phyloP scores from a whole-genome alignment of 2,113 vertebrate species.

The Mesocricetus auratus region DNA sequence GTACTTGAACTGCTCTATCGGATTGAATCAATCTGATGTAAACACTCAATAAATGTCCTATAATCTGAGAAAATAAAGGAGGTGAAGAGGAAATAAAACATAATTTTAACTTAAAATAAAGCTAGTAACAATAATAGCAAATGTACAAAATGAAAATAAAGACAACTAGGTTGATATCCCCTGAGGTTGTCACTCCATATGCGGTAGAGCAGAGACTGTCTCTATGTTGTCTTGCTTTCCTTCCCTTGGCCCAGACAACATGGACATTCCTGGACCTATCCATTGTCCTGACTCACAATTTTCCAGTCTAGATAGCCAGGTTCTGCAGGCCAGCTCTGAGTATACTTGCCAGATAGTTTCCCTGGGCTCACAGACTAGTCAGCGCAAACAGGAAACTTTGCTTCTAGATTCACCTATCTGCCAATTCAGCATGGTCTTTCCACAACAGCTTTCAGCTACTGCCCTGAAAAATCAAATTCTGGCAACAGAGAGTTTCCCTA shows the following conservation, averaged over 20 bases:
- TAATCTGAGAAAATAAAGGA: neutral
- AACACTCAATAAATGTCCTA: neutral
- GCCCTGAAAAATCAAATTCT: neutral
- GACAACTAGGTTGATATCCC: neutral
- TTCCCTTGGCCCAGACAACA: neutral
- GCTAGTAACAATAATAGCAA: neutral
- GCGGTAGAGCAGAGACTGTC: neutral
- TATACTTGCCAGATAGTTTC: neutral
- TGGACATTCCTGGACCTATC: neutral
- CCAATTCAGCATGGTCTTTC: neutral
- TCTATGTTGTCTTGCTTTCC: neutral
- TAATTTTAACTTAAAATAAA: neutral
- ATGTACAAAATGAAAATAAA: neutral
- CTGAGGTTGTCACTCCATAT: accelerated
- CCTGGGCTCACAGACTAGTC: neutral
- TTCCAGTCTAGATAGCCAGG: neutral
- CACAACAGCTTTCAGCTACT: neutral
- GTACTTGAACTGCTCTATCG: neutral
- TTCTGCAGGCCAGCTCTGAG: neutral
- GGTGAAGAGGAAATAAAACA: neutral
- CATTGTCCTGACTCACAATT: neutral
- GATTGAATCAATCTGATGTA: neutral
- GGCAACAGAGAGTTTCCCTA: neutral
- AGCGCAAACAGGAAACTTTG: neutral
- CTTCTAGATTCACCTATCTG: neutral